These are phyloP conservation scores for Gymnoscopelus braueri DNA, from an alignment of 2,797 vertebrate genomes.

Conservation along the genomic window DNA sequence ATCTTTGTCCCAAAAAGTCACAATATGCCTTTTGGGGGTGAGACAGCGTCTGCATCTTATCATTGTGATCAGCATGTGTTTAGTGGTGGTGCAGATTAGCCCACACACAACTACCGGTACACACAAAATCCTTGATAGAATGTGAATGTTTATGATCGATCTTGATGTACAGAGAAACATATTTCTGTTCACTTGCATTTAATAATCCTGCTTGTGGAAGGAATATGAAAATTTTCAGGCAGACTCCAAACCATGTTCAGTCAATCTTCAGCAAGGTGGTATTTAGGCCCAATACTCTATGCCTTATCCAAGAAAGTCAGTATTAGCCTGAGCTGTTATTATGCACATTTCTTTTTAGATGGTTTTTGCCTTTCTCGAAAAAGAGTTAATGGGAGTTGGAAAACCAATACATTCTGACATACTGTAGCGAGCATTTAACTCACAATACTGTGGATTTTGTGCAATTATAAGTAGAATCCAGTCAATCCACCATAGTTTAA, in stretches of 20 bases:
- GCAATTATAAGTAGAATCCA: too few relatives aligned
- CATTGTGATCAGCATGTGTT: constrained; percentile 36
- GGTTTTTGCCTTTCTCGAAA: too few relatives aligned
- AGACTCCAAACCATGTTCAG: constrained; percentile 6
- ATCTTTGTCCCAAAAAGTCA: too few relatives aligned
- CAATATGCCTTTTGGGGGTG: too few relatives aligned
- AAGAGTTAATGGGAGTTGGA: too few relatives aligned
- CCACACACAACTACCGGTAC: neutral
- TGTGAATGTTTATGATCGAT: constrained; percentile 35
- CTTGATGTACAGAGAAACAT: constrained; percentile 32
- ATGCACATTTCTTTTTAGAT: too few relatives aligned
- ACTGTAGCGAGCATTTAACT: too few relatives aligned
- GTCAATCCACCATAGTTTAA: too few relatives aligned
- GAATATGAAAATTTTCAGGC: constrained; percentile 22
- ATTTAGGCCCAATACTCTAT: neutral
- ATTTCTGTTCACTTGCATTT: constrained; percentile 32
- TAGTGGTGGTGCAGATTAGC: constrained; percentile 31
- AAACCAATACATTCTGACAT: too few relatives aligned
- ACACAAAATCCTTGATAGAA: neutral
- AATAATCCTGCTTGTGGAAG: constrained; percentile 10
- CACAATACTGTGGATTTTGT: too few relatives aligned
- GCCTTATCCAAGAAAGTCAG: constrained; percentile 15
- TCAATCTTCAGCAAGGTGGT: constrained; percentile 8
- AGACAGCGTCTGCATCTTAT: constrained; percentile 34
- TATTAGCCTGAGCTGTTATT: constrained; percentile 5